A percentile compares a stretch with the other conserved stretches of the same genome.
Evolutionary conservation across 2,797 vertebrate species (phyloP).

Genomic region (Danio kyathit): DNA sequence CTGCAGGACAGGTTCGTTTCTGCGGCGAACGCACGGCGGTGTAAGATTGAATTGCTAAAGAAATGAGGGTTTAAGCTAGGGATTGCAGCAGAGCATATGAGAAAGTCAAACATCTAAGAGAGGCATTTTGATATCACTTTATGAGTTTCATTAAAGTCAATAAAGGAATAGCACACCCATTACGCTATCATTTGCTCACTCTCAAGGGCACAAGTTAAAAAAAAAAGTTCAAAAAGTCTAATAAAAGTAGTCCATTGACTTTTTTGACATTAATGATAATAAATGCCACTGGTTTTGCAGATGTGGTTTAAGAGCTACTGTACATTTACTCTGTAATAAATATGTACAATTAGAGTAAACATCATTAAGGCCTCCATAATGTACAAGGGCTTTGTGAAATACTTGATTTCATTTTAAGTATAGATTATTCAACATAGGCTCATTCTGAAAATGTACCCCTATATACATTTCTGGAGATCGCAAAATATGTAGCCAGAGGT

Average conservation of each 20-base stretch:
- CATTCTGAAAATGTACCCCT: too few relatives aligned
- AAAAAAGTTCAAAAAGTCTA: background rate
- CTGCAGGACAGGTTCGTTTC: slow-evolving; percentile 25
- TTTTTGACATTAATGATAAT: background rate
- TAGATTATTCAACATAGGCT: too few relatives aligned
- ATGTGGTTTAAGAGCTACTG: background rate
- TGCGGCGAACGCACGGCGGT: background rate
- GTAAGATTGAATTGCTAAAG: slow-evolving; percentile 14
- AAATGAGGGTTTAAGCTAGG: slow-evolving; percentile 5
- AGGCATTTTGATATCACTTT: background rate
- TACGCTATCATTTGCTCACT: background rate
- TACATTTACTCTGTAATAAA: too few relatives aligned
- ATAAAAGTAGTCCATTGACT: background rate
- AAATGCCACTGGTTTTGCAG: background rate
- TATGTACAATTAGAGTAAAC: too few relatives aligned
- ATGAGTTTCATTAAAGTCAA: slow-evolving; percentile 28
- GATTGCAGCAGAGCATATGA: background rate
- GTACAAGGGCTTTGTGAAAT: too few relatives aligned
- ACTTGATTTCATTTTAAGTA: too few relatives aligned
- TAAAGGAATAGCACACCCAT: background rate
- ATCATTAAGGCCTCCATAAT: too few relatives aligned
- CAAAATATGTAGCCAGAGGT: too few relatives aligned
- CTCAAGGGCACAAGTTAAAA: background rate
- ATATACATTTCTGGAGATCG: too few relatives aligned
- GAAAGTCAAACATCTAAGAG: slow-evolving; percentile 4